Conservation (phyloP, 2,888 invertebrate genomes). For the Nysson spinosus region DNA sequence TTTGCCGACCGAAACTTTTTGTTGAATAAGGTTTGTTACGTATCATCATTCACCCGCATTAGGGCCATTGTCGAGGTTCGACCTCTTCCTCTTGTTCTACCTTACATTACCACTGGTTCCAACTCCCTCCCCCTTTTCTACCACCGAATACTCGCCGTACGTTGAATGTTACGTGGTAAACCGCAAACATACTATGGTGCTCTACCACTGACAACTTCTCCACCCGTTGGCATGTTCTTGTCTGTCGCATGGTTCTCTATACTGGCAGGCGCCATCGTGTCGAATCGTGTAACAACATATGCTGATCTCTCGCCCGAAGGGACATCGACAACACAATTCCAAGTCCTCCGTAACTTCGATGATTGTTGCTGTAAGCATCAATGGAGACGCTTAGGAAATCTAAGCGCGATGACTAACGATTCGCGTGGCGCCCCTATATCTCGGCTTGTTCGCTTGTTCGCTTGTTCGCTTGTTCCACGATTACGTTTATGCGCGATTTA, state of each 20-base stretch:
- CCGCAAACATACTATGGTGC: slow-evolving; percentile 29
- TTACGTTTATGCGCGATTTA: slow-evolving; percentile 45
- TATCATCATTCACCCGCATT: slow-evolving; percentile 60
- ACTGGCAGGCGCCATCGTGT: slow-evolving; percentile 45
- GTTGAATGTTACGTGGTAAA: slow-evolving; percentile 25
- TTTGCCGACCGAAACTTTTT: slow-evolving; percentile 67
- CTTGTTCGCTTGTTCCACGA: slow-evolving; percentile 23
- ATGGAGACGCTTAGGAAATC: slow-evolving; percentile 36
- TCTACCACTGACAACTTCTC: slow-evolving; percentile 14
- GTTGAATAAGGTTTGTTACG: slow-evolving; percentile 69
- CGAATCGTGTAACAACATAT: slow-evolving; percentile 46
- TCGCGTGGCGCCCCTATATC: slow-evolving; percentile 14
- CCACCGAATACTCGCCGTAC: no score
- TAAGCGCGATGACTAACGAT: slow-evolving; percentile 39
- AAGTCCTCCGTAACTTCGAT: slow-evolving; percentile 13
- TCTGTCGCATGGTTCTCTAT: slow-evolving; percentile 16
- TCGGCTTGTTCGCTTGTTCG: no score
- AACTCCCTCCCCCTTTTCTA: no score
- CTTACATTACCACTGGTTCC: background rate
- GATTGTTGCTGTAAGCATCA: slow-evolving; percentile 2
- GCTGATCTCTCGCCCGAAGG: slow-evolving; percentile 34
- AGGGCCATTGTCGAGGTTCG: slow-evolving; percentile 48
- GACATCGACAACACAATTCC: slow-evolving; percentile 29
- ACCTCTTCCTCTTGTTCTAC: slow-evolving; percentile 5
- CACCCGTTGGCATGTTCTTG: slow-evolving; percentile 6